phyloP scores from a whole-genome alignment of 2,888 invertebrate species.

The Drosophila mimica region DNA sequence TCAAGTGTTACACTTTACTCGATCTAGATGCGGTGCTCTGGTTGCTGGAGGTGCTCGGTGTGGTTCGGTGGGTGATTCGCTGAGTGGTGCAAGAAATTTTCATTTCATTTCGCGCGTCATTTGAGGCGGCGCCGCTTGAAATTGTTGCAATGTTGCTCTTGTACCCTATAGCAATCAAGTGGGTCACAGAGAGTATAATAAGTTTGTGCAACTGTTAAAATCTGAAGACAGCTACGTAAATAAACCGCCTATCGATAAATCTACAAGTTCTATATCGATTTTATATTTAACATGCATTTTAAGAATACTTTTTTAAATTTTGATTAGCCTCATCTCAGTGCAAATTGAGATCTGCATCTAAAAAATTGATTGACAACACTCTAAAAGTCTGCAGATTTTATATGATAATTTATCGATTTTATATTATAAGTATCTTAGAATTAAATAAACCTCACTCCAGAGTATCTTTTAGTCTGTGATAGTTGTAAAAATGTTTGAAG shows the following conservation, averaged over 20 bases:
- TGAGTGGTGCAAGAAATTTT: constrained; percentile 55
- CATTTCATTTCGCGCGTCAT: constrained; percentile 80
- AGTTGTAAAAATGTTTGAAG: no score
- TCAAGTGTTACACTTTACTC: constrained; percentile 74
- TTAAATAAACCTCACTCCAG: background rate
- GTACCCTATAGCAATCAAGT: constrained; percentile 13
- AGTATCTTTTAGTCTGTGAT: background rate
- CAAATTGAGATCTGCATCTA: no score
- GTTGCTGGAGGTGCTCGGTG: background rate
- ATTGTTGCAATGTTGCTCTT: constrained; percentile 63
- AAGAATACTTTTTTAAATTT: background rate
- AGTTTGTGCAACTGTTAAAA: background rate
- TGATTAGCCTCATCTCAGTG: background rate
- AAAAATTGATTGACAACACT: background rate
- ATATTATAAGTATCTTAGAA: background rate
- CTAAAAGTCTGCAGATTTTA: background rate
- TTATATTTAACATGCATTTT: background rate
- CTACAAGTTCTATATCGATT: background rate
- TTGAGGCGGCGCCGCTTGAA: constrained; percentile 77
- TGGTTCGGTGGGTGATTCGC: background rate
- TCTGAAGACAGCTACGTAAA: background rate
- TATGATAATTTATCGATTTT: background rate
- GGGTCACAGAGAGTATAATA: background rate
- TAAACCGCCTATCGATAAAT: background rate
- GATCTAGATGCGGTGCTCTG: constrained; percentile 33